Percentiles rank a stretch among this genome's conserved stretches.
phyloP scores from a whole-genome alignment of 2,797 vertebrate genomes.

The Morus bassanus region DNA sequence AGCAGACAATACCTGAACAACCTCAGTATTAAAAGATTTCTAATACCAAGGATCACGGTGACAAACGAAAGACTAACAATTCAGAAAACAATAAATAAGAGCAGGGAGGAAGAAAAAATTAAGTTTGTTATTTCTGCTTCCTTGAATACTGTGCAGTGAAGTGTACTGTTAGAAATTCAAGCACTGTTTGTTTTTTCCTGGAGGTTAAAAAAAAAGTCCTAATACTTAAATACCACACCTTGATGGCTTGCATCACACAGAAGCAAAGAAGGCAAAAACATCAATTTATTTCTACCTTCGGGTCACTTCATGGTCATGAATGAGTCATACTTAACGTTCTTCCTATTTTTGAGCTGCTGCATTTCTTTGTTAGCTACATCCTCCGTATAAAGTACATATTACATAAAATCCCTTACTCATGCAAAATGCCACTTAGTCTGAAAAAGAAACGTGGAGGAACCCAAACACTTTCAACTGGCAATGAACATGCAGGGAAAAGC shows the following conservation, averaged over 20 bases:
- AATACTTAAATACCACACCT: background rate
- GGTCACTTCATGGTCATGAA: background rate
- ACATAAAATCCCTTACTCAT: background rate
- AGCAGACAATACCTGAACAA: background rate
- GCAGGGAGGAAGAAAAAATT: background rate
- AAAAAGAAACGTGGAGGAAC: background rate
- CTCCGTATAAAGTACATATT: background rate
- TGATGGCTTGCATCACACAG: background rate
- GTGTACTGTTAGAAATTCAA: background rate
- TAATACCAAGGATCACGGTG: accelerated
- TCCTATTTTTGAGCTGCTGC: background rate
- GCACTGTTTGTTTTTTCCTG: background rate
- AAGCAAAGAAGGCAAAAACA: background rate
- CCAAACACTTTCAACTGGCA: slow-evolving; percentile 3
- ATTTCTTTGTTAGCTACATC: background rate
- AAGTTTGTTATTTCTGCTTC: background rate
- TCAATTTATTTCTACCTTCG: background rate
- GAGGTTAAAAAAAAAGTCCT: background rate
- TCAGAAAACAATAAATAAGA: background rate
- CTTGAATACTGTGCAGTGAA: background rate
- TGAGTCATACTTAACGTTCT: background rate
- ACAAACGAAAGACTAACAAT: background rate
- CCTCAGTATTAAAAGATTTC: background rate
- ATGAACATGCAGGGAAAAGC: slow-evolving; percentile 67
- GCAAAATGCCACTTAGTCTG: background rate